A percentile compares a stretch with the other conserved stretches of the same genome.
Evolutionary conservation across 2,113 vertebrate genomes (phyloP).

Genomic region (Chrysochloris asiatica): DNA sequence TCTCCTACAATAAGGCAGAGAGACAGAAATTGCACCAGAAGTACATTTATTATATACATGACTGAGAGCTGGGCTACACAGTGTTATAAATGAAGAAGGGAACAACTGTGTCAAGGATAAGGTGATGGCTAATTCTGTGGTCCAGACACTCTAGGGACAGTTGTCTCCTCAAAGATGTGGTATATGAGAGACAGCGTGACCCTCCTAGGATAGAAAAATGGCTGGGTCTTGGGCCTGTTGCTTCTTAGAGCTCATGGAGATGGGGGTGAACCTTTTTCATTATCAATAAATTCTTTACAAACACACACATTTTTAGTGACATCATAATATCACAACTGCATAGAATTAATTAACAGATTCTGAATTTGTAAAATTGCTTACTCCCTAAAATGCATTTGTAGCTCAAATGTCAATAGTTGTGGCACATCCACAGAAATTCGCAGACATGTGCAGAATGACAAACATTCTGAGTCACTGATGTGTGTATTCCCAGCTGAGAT

Average conservation of each 20-base stretch:
- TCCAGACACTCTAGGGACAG: not conserved
- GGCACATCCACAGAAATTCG: not conserved
- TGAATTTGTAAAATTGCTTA: not conserved
- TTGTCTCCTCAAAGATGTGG: not conserved
- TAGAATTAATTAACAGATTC: not conserved
- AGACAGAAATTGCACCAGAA: not conserved
- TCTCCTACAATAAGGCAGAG: too few species aligned
- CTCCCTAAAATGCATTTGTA: not conserved
- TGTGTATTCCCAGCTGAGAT: not conserved
- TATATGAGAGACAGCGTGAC: not conserved
- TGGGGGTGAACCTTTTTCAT: not conserved
- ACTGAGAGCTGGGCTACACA: not conserved
- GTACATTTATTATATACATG: not conserved
- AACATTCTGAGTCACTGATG: not conserved
- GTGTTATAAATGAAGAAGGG: not conserved
- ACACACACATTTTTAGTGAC: not conserved
- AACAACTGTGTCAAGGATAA: not conserved
- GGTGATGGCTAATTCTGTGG: not conserved
- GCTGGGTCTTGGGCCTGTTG: not conserved
- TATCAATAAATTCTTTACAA: conserved; percentile 24
- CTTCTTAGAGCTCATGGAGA: not conserved
- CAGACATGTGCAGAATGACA: not conserved
- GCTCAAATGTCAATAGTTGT: not conserved
- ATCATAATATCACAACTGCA: not conserved
- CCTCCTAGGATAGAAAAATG: not conserved